A percentile compares a stretch with the other conserved stretches of the same genome.
phyloP scores from a whole-genome alignment of 2,888 invertebrate genomes.

The Aleiodes alternator region DNA sequence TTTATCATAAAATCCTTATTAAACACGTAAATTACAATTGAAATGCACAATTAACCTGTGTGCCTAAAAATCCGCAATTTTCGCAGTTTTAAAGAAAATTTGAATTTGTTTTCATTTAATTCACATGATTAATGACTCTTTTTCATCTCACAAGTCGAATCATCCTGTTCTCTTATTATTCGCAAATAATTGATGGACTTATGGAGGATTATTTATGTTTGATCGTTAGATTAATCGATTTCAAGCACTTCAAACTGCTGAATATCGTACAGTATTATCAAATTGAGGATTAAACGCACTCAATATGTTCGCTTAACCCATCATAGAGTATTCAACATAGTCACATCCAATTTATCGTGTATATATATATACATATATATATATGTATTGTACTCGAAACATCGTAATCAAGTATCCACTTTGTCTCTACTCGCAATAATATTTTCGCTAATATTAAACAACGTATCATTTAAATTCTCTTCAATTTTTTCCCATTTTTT shows the following conservation, averaged over 20 bases:
- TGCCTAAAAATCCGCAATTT: not conserved
- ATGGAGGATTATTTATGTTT: constrained; percentile 1
- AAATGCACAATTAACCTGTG: not conserved
- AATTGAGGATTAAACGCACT: constrained; percentile 25
- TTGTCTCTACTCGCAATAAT: constrained; percentile 22
- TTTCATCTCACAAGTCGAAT: no score
- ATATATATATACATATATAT: not conserved
- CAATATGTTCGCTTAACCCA: constrained; percentile 16
- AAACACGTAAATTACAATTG: constrained; percentile 16
- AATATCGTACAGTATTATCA: constrained; percentile 1
- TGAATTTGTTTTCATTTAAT: not conserved
- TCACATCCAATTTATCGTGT: constrained; percentile 29
- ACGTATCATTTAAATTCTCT: not conserved
- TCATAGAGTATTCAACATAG: not conserved
- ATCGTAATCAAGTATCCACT: constrained; percentile 23
- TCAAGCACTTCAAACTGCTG: not conserved
- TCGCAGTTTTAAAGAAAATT: not conserved
- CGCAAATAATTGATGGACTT: no score
- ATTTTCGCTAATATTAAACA: constrained; percentile 2
- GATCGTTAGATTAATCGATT: constrained; percentile 24
- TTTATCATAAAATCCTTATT: not conserved
- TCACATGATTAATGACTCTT: no score
- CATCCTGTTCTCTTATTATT: no score
- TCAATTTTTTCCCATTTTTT: no score
- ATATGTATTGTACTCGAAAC: constrained; percentile 2